phyloP scores from a whole-genome alignment of 2,888 invertebrate species.

The Agrilus cyanescens region DNA sequence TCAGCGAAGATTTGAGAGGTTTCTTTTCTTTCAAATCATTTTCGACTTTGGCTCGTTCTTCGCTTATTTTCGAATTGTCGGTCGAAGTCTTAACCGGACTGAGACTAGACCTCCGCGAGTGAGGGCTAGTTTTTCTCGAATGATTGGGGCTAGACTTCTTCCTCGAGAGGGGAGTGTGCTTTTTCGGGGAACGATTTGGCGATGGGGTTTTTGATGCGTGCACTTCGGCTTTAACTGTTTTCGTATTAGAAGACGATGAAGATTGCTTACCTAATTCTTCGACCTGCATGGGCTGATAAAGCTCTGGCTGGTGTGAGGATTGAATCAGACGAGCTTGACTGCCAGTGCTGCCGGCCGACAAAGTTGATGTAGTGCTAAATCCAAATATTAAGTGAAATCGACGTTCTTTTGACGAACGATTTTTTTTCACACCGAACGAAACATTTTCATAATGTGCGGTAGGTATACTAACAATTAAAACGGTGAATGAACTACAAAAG shows the following conservation, averaged over 20 bases:
- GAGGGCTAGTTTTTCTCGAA: conserved; percentile 27
- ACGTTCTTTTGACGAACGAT: background rate
- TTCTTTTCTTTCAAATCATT: conserved; percentile 22
- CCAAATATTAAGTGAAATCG: conserved; percentile 2
- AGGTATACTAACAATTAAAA: background rate
- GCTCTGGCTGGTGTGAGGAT: conserved; percentile 86
- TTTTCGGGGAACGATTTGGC: conserved; percentile 27
- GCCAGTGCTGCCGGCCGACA: conserved; percentile 87
- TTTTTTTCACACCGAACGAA: background rate
- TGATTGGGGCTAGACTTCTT: conserved; percentile 24
- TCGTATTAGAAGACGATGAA: conserved; percentile 35
- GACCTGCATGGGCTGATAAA: conserved; percentile 78
- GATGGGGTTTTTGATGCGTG: conserved; percentile 26
- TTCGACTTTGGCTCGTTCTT: conserved; percentile 8
- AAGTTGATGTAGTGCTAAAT: conserved; percentile 78
- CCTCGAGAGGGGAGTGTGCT: conserved; percentile 18
- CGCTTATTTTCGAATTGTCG: conserved; percentile 7
- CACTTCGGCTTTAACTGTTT: conserved; percentile 37
- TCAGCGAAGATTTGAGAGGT: conserved; percentile 31
- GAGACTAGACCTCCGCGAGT: conserved; percentile 12
- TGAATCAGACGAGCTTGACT: conserved; percentile 88
- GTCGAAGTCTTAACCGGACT: conserved; percentile 3
- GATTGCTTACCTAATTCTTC: conserved; percentile 78
- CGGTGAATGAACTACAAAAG: conserved; percentile 5
- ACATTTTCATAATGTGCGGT: no score